Base-by-base conservation (phyloP, 2,113 vertebrate genomes). In the Ammodramus savannarum region DNA sequence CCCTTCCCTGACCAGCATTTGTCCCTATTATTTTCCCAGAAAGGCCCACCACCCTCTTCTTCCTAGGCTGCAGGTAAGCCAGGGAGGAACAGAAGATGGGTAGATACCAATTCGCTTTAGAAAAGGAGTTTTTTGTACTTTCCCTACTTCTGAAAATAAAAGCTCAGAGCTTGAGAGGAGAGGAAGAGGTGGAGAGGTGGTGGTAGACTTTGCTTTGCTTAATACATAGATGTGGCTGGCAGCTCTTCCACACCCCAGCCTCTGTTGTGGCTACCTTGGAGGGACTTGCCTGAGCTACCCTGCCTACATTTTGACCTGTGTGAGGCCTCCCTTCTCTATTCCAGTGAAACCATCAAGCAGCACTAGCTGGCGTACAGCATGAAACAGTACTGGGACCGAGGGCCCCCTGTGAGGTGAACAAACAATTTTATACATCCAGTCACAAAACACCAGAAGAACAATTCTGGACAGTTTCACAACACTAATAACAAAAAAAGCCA, bases 381-480 rank as follows among this genome's bases (percentile, higher is more conserved):
- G 90, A 94, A 96, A 94, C 59, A 80, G 72, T 69, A 57, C 75
- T 52, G 36, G 68, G 75, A 83, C 90, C 75, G 74, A 85, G 16
- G 90, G 59, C 72, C 65, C 59, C 78, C 87, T 36, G 48, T 52
- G 85, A 96, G 92, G 93, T 93, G 91, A 95, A 88, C 77, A 92
- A 92, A 89, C 79, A 68, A 38, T 87, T 91, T 96, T 85, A 80
- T 85, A 95, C 82, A 94, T 88, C 91, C 89, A 93, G 85, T 94
- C 94, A 97, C 93, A 95, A 84, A 93, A 96, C 72, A 94, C 87
- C 90, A 90, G 85, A 91, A 87, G 34, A 97, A 96, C 76, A 94
- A 95, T 94, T 94, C 95, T 38, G 78, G 94, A 96, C 90, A 92
- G 82, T 88, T 96, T 95, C 92, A 97, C 95, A 91, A 96, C 79